phyloP scores from a whole-genome alignment of 2,797 vertebrate genomes.

The Peromyscus aztecus region DNA sequence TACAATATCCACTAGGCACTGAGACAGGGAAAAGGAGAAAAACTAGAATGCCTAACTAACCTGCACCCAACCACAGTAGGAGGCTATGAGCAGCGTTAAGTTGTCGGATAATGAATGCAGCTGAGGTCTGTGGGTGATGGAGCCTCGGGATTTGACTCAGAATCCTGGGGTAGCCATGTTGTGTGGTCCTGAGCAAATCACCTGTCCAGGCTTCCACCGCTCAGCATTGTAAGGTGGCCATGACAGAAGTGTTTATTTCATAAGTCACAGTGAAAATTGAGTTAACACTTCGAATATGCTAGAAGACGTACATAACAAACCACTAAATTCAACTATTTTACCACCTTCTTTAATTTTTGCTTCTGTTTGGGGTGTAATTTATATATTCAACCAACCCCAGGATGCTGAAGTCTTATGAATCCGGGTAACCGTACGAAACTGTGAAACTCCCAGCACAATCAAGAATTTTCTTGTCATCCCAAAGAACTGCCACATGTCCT shows the following conservation, averaged over 20 bases:
- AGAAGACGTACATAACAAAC: background rate
- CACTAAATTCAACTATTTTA: background rate
- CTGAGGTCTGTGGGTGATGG: background rate
- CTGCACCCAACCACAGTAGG: background rate
- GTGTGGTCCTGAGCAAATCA: background rate
- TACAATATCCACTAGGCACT: background rate
- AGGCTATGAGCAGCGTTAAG: rapidly evolving
- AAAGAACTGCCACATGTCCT: background rate
- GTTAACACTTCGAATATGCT: background rate
- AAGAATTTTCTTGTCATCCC: background rate
- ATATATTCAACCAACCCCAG: background rate
- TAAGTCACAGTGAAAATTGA: background rate
- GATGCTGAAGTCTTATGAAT: background rate
- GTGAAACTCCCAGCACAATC: background rate
- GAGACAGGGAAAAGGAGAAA: background rate
- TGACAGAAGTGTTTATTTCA: background rate
- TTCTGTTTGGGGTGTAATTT: background rate
- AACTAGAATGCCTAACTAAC: background rate
- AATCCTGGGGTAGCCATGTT: background rate
- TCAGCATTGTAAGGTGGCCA: background rate
- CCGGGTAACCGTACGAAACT: background rate
- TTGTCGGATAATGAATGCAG: background rate
- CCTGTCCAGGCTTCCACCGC: background rate
- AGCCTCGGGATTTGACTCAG: background rate
- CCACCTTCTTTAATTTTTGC: background rate